Evolutionary conservation across 2,113 vertebrate genomes (phyloP), one percentile per base, ranked within the genome.

Genomic region (Heloderma charlesbogerti): DNA sequence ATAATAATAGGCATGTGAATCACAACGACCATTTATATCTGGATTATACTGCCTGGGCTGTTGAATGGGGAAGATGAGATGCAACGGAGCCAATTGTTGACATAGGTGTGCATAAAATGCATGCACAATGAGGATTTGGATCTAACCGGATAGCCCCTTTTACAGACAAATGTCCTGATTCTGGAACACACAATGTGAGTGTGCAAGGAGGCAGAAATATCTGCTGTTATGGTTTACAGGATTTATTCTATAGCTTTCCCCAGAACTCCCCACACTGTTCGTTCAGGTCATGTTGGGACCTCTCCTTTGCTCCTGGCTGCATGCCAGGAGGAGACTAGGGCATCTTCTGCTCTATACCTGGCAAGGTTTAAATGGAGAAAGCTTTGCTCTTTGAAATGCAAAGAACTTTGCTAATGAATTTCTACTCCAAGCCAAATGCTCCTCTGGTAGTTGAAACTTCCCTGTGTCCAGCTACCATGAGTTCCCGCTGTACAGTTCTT

Each of bases 351-450:
- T 37, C 18, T 37, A 0, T 13, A n/a, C n/a, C 48, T 4, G 89
- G 84, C 87, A 88, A 91, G 80, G 83, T 12, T 91, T 3, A 18
- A 66, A 75, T 31, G 67, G 83, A 31, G 29, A 69, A 63, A 1
- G 8, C 27, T 10, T 63, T 86, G 3, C 20, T 75, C 7, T 63
- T 89, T 89, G 60, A 89, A 80, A 72, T 84, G 72, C 51, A 80
- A 27, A 86, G 63, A 85, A 63, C 83, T 80, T 60, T 51, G n/a
- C 83, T 89, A 74, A 79, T 81, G 22, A 79, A 71, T 81, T 74
- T 87, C 77, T 80, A 71, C 18, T 71, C 10, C 86, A n/a, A 93
- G 7, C 31, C 51, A 89, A 31, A 4, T 88, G 60, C 27, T 31
- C 20, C 72, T 89, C 18, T 84, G 31, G 69, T 88, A n/a, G 22